Evolutionary conservation across 2,888 invertebrate species (phyloP).

Genomic region (Chloromyia formosa): DNA sequence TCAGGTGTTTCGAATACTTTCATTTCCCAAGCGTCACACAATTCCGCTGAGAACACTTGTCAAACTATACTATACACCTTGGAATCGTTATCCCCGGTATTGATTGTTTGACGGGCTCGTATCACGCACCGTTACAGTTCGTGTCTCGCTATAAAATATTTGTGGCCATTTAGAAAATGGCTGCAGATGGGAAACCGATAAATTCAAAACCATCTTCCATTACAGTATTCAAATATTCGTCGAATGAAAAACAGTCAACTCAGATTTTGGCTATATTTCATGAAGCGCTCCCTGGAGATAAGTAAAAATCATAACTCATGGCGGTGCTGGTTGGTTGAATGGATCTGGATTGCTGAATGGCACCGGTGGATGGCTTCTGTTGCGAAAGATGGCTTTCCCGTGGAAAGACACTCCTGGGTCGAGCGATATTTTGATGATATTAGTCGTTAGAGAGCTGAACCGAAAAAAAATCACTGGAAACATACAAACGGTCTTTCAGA

Average conservation of each 20-base stretch:
- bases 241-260: slow-evolving; percentile 43
- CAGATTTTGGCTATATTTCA: slow-evolving; percentile 43
- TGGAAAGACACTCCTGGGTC: not conserved
- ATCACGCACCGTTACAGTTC: too few species aligned
- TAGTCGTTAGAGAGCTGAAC: not conserved
- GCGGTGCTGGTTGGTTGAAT: not conserved
- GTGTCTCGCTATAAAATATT: slow-evolving; percentile 20
- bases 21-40: too few species aligned
- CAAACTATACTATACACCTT: too few species aligned
- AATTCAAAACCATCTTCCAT: slow-evolving; percentile 34
- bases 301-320: slow-evolving; percentile 41
- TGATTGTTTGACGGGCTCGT: too few species aligned
- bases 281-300: slow-evolving; percentile 42
- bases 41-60: too few species aligned
- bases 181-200: slow-evolving; percentile 41
- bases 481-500: not conserved
- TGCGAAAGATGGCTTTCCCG: not conserved
- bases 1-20: too few species aligned
- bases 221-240: slow-evolving; percentile 41
- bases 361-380: not conserved
- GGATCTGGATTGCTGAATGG: too few species aligned
- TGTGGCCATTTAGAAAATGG: slow-evolving; percentile 40
- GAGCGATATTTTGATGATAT: slow-evolving; percentile 7
- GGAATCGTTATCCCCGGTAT: too few species aligned
- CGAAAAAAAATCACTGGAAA: not conserved